A percentile compares a stretch with the other conserved stretches of the same genome.
Conservation (phyloP, 2,113 vertebrate species). For the Acanthochromis polyacanthus region DNA sequence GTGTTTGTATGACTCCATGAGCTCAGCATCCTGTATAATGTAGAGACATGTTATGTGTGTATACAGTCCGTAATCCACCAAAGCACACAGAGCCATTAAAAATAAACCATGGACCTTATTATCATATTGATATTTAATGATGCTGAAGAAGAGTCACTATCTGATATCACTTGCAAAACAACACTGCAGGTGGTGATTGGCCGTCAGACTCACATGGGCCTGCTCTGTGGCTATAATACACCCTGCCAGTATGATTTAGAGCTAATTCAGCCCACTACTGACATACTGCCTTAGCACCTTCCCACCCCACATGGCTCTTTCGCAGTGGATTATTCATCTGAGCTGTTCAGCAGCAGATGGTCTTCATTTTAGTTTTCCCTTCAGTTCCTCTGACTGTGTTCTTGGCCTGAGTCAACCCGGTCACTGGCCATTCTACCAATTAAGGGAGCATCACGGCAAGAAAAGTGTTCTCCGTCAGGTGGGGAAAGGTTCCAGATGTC, state of each 20-base stretch:
- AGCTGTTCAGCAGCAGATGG: conserved; percentile 60
- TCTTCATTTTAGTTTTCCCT: conserved; percentile 22
- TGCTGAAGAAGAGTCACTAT: conserved; percentile 11
- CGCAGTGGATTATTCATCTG: conserved; percentile 61
- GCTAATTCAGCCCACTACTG: conserved; percentile 42
- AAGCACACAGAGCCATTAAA: neutral
- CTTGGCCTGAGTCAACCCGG: conserved; percentile 42
- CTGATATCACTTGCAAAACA: conserved; percentile 1
- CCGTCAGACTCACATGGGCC: conserved; percentile 29
- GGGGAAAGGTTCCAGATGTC: conserved; percentile 26
- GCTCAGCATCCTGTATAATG: neutral
- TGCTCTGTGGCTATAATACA: conserved; percentile 45
- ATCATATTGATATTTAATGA: conserved; percentile 6
- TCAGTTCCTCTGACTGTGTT: neutral
- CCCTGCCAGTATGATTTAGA: conserved; percentile 52
- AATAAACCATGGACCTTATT: neutral
- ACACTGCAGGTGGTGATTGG: conserved; percentile 18
- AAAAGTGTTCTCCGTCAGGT: conserved; percentile 8
- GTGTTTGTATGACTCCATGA: too few relatives aligned
- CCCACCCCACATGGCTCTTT: conserved; percentile 47
- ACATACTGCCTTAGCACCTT: conserved; percentile 51
- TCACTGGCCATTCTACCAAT: conserved; percentile 20
- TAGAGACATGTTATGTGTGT: neutral
- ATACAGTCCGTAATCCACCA: conserved; percentile 1
- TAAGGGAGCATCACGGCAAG: conserved; percentile 1